Conservation (phyloP, 2,888 invertebrate genomes). For the Reticulitermes lucifugus region DNA sequence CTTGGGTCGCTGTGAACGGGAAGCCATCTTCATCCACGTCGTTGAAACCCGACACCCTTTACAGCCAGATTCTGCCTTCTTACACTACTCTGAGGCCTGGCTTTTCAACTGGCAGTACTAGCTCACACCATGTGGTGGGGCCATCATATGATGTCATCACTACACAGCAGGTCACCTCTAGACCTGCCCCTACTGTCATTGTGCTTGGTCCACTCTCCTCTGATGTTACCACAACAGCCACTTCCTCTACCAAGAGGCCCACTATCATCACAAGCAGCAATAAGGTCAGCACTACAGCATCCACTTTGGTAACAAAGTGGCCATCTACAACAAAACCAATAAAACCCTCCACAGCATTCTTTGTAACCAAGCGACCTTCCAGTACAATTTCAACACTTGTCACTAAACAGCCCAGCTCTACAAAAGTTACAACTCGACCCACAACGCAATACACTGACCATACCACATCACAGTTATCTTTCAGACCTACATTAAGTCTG, state of each 20-base stretch:
- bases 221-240: constrained; percentile 47
- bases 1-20: constrained; percentile 59
- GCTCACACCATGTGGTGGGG: constrained; percentile 21
- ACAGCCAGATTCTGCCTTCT: not conserved
- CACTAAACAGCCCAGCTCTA: not conserved
- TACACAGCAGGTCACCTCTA: constrained; percentile 5
- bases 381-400: not conserved
- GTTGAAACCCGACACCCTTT: not conserved
- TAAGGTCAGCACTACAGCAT: not conserved
- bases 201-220: constrained; percentile 65
- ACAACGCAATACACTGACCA: not conserved
- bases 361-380: not conserved
- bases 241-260: constrained; percentile 40
- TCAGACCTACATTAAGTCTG: not conserved
- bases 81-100: not conserved
- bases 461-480: not conserved
- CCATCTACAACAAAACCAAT: not conserved
- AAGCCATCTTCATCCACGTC: constrained; percentile 38
- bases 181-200: constrained; percentile 69
- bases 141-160: constrained; percentile 23
- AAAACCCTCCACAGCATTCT: not conserved
- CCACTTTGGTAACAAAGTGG: not conserved
- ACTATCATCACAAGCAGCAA: constrained; percentile 35
- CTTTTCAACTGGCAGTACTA: constrained; percentile 19
- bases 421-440: not conserved